These are phyloP conservation scores for Epinotia demarniana DNA, from an alignment of 2,888 invertebrate species.

Conservation along the genomic window DNA sequence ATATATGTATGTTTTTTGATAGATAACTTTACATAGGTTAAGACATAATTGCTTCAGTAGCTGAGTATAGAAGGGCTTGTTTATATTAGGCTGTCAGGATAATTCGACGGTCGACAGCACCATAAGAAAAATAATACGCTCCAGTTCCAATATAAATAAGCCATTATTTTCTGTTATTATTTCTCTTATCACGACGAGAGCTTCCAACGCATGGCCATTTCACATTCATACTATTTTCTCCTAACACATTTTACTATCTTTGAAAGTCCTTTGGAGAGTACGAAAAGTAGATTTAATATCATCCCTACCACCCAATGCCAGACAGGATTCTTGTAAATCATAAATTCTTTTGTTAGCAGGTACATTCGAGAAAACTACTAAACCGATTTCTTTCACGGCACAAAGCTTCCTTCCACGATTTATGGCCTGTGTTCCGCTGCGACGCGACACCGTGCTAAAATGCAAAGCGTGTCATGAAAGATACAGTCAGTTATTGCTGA, in stretches of 20 bases:
- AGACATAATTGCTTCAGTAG: background rate
- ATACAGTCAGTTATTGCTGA: slow-evolving; percentile 41
- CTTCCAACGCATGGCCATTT: background rate
- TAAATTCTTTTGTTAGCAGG: slow-evolving; percentile 44
- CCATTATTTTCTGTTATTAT: slow-evolving; percentile 2
- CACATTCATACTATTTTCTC: background rate
- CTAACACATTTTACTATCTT: background rate
- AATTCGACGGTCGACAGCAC: background rate
- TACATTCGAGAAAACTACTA: slow-evolving; percentile 40
- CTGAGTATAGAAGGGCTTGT: background rate
- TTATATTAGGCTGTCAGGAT: background rate
- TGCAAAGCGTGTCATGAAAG: slow-evolving; percentile 44
- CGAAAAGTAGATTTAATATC: background rate
- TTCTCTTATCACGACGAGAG: background rate
- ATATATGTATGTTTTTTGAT: too few relatives aligned
- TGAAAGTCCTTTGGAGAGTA: background rate
- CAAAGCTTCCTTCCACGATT: slow-evolving; percentile 42
- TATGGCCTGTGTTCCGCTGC: slow-evolving; percentile 43
- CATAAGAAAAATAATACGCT: background rate
- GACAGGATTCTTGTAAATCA: slow-evolving; percentile 34
- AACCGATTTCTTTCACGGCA: slow-evolving; percentile 44
- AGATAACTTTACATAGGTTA: background rate
- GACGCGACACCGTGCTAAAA: slow-evolving; percentile 42
- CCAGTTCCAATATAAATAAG: background rate
- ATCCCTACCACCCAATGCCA: slow-evolving; percentile 19